phyloP scores from a whole-genome alignment of 2,888 invertebrate genomes.

The Coecobrya sp. region DNA sequence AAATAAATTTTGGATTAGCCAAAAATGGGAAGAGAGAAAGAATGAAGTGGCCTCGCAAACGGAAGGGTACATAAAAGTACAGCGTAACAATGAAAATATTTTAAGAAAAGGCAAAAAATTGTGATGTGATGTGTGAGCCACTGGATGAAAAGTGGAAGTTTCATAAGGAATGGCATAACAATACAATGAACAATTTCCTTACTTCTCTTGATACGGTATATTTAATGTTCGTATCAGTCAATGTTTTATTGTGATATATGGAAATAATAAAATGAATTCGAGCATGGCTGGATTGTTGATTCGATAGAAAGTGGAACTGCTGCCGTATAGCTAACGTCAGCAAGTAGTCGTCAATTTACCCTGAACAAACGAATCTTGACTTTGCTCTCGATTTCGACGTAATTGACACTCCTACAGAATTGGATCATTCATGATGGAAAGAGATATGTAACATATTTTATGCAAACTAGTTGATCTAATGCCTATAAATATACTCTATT shows the following conservation, averaged over 20 bases:
- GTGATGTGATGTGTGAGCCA: conserved; percentile 1
- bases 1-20: conserved; percentile 10
- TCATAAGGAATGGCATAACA: neutral
- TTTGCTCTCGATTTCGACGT: neutral
- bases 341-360: conserved; percentile 50
- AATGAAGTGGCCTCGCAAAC: conserved; percentile 4
- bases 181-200: too few species aligned
- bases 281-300: neutral
- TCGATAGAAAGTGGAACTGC: conserved; percentile 25
- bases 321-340: conserved; percentile 34
- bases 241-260: conserved; percentile 16
- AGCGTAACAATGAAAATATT: neutral
- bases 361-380: conserved; percentile 69
- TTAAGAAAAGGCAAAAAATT: neutral
- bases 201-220: too few species aligned
- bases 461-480: too few species aligned
- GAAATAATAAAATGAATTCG: conserved; percentile 11
- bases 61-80: neutral
- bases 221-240: too few species aligned
- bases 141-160: too few species aligned
- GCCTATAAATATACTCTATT: neutral
- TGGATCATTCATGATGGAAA: neutral
- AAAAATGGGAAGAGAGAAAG: neutral
- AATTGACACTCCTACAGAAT: neutral
- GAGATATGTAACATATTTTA: neutral